Evolutionary conservation across 2,113 vertebrate species (phyloP).

Genomic region (Microtus pennsylvanicus): DNA sequence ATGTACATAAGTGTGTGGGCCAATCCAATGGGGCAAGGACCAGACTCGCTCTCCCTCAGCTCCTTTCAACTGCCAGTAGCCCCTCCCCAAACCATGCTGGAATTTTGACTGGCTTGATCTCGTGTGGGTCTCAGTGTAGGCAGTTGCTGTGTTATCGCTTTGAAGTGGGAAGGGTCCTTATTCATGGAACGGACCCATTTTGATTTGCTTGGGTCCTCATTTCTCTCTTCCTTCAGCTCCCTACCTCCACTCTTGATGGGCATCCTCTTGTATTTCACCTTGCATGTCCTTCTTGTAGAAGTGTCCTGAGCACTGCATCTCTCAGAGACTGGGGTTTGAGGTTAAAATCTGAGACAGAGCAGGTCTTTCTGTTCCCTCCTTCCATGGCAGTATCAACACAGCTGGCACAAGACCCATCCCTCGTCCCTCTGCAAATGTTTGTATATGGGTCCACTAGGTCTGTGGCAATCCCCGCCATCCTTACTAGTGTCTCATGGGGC

Average conservation of each 20-base stretch:
- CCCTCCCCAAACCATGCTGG: no score
- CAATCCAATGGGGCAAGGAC: neutral
- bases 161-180: no score
- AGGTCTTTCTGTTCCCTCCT: rapidly evolving
- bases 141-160: neutral
- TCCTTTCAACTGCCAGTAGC: neutral
- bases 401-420: neutral
- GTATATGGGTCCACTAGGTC: neutral
- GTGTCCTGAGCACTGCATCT: neutral
- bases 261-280: neutral
- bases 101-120: neutral
- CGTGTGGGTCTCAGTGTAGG: neutral
- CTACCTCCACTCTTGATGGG: rapidly evolving
- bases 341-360: neutral
- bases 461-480: neutral
- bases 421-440: neutral
- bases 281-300: neutral
- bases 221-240: neutral
- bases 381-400: neutral
- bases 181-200: neutral
- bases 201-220: neutral
- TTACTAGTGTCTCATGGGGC: neutral
- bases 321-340: neutral
- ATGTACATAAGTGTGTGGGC: no score
- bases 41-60: neutral